phyloP scores from a whole-genome alignment of 2,888 invertebrate species.

The Miltochrista miniata region DNA sequence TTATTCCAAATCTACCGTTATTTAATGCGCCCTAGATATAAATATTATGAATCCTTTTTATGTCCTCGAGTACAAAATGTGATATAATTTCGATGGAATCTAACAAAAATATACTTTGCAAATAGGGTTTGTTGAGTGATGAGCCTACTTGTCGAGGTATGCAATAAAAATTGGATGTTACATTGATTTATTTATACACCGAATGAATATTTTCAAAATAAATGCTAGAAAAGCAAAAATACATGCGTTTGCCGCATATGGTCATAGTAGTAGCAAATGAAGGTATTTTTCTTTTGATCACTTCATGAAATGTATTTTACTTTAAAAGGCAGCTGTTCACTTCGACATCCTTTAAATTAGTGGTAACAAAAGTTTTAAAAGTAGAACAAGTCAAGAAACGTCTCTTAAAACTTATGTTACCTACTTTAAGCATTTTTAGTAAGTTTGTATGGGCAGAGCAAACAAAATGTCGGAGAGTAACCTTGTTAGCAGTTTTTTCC shows the following conservation, averaged over 20 bases:
- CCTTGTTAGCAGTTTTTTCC: constrained; percentile 36
- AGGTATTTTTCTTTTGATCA: too few species aligned
- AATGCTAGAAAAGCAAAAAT: too few species aligned
- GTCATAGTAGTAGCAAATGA: too few species aligned
- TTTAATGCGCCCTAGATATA: constrained; percentile 64
- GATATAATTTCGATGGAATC: constrained; percentile 52
- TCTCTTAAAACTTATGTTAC: constrained; percentile 8
- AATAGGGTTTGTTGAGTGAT: constrained; percentile 15
- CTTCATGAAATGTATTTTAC: too few species aligned
- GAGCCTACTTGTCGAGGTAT: constrained; percentile 28
- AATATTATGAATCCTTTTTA: constrained; percentile 65
- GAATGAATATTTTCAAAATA: not conserved
- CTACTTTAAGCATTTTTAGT: constrained; percentile 11
- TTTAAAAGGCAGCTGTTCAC: too few species aligned
- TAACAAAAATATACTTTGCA: constrained; percentile 42
- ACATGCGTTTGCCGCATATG: too few species aligned
- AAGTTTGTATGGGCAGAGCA: constrained; percentile 13
- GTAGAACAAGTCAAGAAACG: constrained; percentile 3
- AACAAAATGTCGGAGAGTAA: constrained; percentile 32
- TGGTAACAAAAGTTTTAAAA: not conserved
- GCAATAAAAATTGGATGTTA: constrained; percentile 24
- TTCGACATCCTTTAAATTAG: not conserved
- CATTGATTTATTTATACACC: constrained; percentile 32
- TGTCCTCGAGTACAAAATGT: constrained; percentile 44
- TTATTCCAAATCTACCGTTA: constrained; percentile 62